Base-by-base conservation (phyloP, 2,113 vertebrate genomes). In the Sylvia atricapilla region DNA sequence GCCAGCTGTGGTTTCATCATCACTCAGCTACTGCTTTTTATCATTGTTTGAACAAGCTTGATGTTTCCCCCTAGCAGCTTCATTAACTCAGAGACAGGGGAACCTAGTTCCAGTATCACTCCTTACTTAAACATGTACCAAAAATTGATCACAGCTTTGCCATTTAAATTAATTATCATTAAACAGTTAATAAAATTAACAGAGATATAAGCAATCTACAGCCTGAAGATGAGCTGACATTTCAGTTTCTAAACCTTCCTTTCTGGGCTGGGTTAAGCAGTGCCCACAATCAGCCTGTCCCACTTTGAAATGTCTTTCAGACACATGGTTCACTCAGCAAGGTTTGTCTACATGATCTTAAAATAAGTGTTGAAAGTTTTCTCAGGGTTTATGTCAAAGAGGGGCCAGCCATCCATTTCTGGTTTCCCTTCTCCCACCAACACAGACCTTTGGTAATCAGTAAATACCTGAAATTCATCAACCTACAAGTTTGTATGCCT, bases 81-180 rank as follows among this genome's bases (percentile, higher is more conserved):
- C 41, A 68, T 69, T 83, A 91, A 75, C 27, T 79, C 44, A 37
- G 46, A 91, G 60, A 30, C 25, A 78, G 14, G 20, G 46, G 14
- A 84, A 24, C 9, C 30, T 44, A 23, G 27, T 72, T 76, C 24
- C 41, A 93, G 41, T 82, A 82, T 58, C 60, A 18, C 20, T 90
- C 46, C 56, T 76, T 84, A 52, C 35, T 39, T 88, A 80, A 86
- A 67, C 35, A 43, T 83, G 39, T 87, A 27, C 82, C 58, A 79
- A 92, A 95, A 95, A 94, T 7, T 60, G 3, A 81, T 90, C 56
- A 64, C 47, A 52, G n/a, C 43, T 81, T 87, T 89, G 27, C 46
- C 44, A 59, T 89, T 93, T 87, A 78, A 90, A 87, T 41, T 88
- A 94, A 96, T 78, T 77, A 56, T 59, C 39, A 41, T 90, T 94